Percentiles rank a stretch among this genome's conserved stretches.
phyloP scores from a whole-genome alignment of 2,113 vertebrate genomes.

The Typhlomys cinereus region DNA sequence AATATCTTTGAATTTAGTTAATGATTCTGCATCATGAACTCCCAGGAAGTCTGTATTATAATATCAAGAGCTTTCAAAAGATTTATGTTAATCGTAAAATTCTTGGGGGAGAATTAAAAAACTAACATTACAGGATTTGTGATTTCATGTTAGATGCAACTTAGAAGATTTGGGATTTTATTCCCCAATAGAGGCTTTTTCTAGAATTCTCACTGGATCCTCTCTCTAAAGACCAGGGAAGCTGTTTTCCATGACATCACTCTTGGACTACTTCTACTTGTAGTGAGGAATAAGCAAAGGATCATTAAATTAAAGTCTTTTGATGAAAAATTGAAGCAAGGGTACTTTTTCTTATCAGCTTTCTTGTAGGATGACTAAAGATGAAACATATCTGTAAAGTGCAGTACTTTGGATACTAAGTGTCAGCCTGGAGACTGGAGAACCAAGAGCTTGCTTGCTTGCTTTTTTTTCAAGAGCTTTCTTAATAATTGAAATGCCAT shows the following conservation, averaged over 20 bases:
- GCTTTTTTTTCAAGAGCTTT: too few species aligned
- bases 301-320: slow-evolving; percentile 63
- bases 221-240: slow-evolving; percentile 67
- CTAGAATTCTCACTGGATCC: slow-evolving; percentile 78
- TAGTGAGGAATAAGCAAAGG: slow-evolving; percentile 59
- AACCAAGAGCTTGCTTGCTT: too few species aligned
- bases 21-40: slow-evolving; percentile 29
- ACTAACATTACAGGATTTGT: slow-evolving; percentile 22
- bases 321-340: slow-evolving; percentile 61
- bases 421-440: slow-evolving; percentile 55
- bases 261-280: slow-evolving; percentile 64
- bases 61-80: slow-evolving; percentile 40
- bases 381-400: slow-evolving; percentile 66
- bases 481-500: slow-evolving; percentile 47
- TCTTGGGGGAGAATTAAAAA: slow-evolving; percentile 45
- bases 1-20: slow-evolving; percentile 59
- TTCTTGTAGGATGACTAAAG: slow-evolving; percentile 52
- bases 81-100: slow-evolving; percentile 31
- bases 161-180: slow-evolving; percentile 69
- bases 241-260: slow-evolving; percentile 74
- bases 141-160: slow-evolving; percentile 58
- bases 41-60: slow-evolving; percentile 42
- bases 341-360: slow-evolving; percentile 18
- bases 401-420: slow-evolving; percentile 58
- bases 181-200: slow-evolving; percentile 69